Evolutionary conservation across 2,888 invertebrate genomes (phyloP), one percentile per base, ranked within the genome.

Genomic region (Matsumyia berberina): DNA sequence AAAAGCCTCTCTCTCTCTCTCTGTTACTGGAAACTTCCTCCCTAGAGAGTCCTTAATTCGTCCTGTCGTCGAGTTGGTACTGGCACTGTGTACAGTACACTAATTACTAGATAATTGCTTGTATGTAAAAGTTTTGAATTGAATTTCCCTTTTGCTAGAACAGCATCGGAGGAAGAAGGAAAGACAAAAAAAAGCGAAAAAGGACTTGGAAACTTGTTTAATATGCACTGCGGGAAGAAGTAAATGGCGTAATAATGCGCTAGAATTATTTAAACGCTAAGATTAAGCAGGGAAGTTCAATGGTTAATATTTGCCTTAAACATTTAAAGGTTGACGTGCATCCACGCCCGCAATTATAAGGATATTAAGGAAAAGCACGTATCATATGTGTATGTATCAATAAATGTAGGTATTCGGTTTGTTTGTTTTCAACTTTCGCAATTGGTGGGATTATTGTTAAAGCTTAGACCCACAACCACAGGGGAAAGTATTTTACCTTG

Each of bases 61-160:
- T n/a, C n/a, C 17, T 44, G 66, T 60, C 35, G 51, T 42, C n/a
- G 31, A 5, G 19, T 57, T 64, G 57, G 15, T 66, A 62, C 24
- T 55, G 58, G 42, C 24, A 62, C 60, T 57, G 39, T 35, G 64
- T 77, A 77, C 55, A 83, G 77, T 72, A 60, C 73, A 79, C 83
- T 83, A 83, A 83, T 83, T 79, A 83, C 79, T 69, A 35, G 73
- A 73, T 83, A 83, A 83, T 83, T 83, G 83, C 83, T 79, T 79
- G 83, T 73, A 83, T 83, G 83, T 79, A 44, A 78, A 82, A 82
- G 78, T 83, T 81, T 74, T 73, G 69, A 73, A 79, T 69, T 79
- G 67, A 83, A 79, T 83, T 79, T 74, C 37, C 31, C 12, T 42
- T 53, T 35, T 57, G n/a, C 39, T 19, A 3, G 31, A 12, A 29